Evolutionary conservation across 2,797 vertebrate species (phyloP).

Genomic region (Typhlichthys subterraneus): DNA sequence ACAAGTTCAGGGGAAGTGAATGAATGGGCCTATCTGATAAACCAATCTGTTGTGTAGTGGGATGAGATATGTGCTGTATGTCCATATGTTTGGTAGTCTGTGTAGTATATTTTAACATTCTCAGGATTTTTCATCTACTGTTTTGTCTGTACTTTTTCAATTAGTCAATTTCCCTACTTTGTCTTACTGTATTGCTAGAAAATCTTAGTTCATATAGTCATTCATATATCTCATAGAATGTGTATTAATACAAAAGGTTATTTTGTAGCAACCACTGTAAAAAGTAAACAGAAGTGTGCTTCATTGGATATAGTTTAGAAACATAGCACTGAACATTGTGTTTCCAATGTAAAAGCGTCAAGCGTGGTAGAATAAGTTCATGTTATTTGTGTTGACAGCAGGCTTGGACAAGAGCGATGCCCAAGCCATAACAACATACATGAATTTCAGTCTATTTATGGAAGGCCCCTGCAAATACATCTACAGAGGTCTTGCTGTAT

Average conservation of each 20-base stretch:
- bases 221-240: too few relatives aligned
- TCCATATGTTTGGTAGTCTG: not conserved
- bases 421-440: conserved; percentile 13
- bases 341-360: not conserved
- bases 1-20: conserved; percentile 42
- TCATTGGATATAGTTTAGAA: not conserved
- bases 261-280: too few relatives aligned
- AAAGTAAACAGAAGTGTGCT: not conserved
- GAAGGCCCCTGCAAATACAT: conserved; percentile 14
- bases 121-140: too few relatives aligned
- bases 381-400: conserved; percentile 49
- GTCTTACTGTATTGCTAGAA: too few relatives aligned
- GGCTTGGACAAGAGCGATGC: conserved; percentile 39
- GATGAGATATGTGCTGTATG: not conserved
- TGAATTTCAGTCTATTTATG: conserved; percentile 52
- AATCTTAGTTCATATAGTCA: too few relatives aligned
- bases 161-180: too few relatives aligned
- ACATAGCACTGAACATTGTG: not conserved
- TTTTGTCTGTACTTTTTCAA: too few relatives aligned
- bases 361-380: conserved; percentile 26
- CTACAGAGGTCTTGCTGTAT: conserved; percentile 42
- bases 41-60: not conserved
- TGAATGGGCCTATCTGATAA: conserved; percentile 17
- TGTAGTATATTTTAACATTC: not conserved
- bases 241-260: too few relatives aligned